A percentile compares a stretch with the other conserved stretches of the same genome.
phyloP scores from a whole-genome alignment of 2,888 invertebrate genomes.

The Agonum fuliginosum region DNA sequence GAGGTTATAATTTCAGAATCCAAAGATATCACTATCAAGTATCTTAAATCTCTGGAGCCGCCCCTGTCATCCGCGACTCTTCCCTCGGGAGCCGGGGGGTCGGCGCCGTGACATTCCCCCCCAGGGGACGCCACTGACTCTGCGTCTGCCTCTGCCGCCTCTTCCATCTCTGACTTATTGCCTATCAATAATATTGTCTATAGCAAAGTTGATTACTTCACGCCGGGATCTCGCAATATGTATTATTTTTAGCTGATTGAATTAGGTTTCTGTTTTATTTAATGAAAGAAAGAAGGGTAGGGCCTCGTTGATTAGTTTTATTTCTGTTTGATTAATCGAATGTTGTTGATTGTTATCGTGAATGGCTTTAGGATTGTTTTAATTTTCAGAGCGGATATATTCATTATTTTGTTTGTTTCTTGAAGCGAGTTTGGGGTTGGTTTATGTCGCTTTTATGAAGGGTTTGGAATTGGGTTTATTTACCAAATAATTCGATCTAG shows the following conservation, averaged over 20 bases:
- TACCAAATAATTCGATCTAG: too few relatives aligned
- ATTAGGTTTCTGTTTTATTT: constrained; percentile 14
- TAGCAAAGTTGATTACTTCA: constrained; percentile 30
- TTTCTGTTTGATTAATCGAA: constrained; percentile 34
- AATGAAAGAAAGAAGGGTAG: constrained; percentile 19
- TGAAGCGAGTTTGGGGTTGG: background rate
- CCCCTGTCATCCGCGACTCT: background rate
- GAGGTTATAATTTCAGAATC: too few relatives aligned
- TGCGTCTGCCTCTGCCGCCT: background rate
- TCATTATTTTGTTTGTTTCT: constrained; percentile 1
- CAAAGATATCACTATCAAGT: too few relatives aligned
- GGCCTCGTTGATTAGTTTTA: constrained; percentile 24
- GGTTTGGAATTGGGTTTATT: too few relatives aligned
- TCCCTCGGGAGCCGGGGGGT: background rate
- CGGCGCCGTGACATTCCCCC: constrained; percentile 8
- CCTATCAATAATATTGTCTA: constrained; percentile 36
- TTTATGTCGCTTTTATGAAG: too few relatives aligned
- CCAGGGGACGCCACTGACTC: constrained; percentile 15
- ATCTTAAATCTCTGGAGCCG: too few relatives aligned
- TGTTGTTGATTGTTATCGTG: background rate
- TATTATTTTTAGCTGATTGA: constrained; percentile 30
- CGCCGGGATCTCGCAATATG: background rate
- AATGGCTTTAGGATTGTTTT: constrained; percentile 1
- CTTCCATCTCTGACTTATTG: constrained; percentile 10
- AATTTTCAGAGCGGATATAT: background rate